These are phyloP conservation scores for Lethocerus indicus DNA, from an alignment of 1,140 invertebrate genomes.

Conservation along the genomic window DNA sequence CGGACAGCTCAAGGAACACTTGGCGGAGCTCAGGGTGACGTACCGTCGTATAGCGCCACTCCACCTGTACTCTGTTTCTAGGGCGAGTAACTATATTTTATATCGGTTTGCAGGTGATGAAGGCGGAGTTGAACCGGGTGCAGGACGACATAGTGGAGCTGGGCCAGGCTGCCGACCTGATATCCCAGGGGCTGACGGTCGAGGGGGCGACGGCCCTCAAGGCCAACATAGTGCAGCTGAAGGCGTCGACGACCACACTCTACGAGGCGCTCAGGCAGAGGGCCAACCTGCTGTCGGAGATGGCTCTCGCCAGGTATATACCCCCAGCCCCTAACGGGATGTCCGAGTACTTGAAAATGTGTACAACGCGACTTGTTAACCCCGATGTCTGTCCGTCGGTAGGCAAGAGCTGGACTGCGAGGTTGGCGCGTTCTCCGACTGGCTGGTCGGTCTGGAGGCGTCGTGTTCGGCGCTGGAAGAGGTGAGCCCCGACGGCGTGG, in stretches of 20 bases:
- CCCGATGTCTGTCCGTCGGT: too few relatives aligned
- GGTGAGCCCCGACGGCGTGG: slow-evolving; percentile 30
- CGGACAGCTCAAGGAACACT: too few relatives aligned
- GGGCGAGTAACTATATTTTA: background rate
- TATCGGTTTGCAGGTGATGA: slow-evolving; percentile 33
- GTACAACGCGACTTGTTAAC: too few relatives aligned
- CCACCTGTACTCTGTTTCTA: too few relatives aligned
- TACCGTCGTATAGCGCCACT: too few relatives aligned
- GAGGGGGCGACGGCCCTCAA: slow-evolving; percentile 57
- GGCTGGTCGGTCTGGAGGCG: too few relatives aligned
- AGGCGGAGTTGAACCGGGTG: slow-evolving; percentile 63
- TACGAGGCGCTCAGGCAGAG: slow-evolving; percentile 52
- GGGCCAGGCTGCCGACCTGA: slow-evolving; percentile 59
- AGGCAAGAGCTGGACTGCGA: too few relatives aligned
- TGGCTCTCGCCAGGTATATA: slow-evolving; percentile 45
- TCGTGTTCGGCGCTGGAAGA: too few relatives aligned
- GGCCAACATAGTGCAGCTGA: slow-evolving; percentile 50
- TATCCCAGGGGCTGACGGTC: slow-evolving; percentile 51
- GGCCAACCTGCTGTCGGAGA: slow-evolving; percentile 62
- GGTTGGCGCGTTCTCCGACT: too few relatives aligned
- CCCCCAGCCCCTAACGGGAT: too few relatives aligned
- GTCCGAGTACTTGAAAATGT: too few relatives aligned
- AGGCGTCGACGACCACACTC: slow-evolving; percentile 45
- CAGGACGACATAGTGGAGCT: slow-evolving; percentile 62
- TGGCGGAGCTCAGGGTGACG: too few relatives aligned